Conservation (phyloP, 2,113 vertebrate species). For the Acrocephalus kingi region DNA sequence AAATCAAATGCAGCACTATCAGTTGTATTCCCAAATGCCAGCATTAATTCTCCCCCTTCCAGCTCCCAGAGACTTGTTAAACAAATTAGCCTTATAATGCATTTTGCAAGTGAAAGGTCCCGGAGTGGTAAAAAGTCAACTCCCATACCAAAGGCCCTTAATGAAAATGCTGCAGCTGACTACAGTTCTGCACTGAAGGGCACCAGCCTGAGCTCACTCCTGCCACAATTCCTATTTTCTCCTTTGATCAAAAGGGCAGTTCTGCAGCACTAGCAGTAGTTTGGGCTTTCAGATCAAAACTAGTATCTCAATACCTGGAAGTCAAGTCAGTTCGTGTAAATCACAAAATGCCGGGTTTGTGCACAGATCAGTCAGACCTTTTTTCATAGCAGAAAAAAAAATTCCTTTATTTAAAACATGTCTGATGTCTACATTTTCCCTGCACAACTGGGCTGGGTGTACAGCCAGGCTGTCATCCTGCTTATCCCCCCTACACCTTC, state of each 20-base stretch:
- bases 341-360: fast-evolving
- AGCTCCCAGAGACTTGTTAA: conserved; percentile 21
- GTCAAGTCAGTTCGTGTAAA: background rate
- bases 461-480: fast-evolving
- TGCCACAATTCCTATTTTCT: background rate
- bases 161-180: background rate
- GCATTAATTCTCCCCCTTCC: background rate
- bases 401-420: background rate
- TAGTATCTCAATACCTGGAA: background rate
- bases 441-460: background rate
- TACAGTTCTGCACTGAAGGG: background rate
- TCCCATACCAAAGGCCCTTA: background rate
- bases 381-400: background rate
- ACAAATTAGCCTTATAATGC: conserved; percentile 18
- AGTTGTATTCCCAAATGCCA: background rate
- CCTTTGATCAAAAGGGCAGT: background rate
- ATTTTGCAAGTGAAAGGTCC: conserved; percentile 11
- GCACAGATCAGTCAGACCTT: background rate
- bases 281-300: background rate
- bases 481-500: background rate
- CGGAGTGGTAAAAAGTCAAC: background rate
- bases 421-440: background rate
- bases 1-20: conserved; percentile 36
- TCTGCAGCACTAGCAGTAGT: background rate
- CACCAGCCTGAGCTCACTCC: background rate